A percentile compares a stretch with the other conserved stretches of the same genome.
Conservation (phyloP, 2,888 invertebrate genomes). For the Lochmaea crataegi region DNA sequence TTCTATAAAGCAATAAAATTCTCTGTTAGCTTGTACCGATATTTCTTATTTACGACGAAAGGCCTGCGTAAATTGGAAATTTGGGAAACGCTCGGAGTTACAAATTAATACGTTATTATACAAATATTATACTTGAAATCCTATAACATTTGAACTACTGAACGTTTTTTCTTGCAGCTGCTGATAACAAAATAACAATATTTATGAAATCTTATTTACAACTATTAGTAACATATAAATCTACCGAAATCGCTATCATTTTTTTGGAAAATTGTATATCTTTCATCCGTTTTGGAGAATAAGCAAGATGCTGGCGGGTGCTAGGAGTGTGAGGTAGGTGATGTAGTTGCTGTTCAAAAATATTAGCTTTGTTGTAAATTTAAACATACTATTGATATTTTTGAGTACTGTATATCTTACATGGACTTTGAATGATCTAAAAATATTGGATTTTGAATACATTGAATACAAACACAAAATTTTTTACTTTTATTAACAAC, state of each 20-base stretch:
- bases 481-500: no score
- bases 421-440: no score
- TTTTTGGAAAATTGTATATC: neutral
- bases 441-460: no score
- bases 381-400: neutral
- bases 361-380: neutral
- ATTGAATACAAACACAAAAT: no score
- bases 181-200: neutral
- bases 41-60: neutral
- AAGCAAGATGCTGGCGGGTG: neutral
- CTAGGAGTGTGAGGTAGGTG: slow-evolving; percentile 24
- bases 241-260: slow-evolving; percentile 3
- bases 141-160: slow-evolving; percentile 2
- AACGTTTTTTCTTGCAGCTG: slow-evolving; percentile 25
- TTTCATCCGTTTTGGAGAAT: neutral
- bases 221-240: neutral
- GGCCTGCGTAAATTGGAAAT: neutral
- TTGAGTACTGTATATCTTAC: neutral
- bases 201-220: neutral
- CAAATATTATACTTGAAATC: neutral
- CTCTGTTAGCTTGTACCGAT: neutral
- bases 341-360: slow-evolving; percentile 16
- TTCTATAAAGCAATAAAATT: neutral
- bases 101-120: neutral
- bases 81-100: neutral